These are phyloP conservation scores for Hypomecis atomaria DNA, from an alignment of 2,888 invertebrate species.

Conservation along the genomic window DNA sequence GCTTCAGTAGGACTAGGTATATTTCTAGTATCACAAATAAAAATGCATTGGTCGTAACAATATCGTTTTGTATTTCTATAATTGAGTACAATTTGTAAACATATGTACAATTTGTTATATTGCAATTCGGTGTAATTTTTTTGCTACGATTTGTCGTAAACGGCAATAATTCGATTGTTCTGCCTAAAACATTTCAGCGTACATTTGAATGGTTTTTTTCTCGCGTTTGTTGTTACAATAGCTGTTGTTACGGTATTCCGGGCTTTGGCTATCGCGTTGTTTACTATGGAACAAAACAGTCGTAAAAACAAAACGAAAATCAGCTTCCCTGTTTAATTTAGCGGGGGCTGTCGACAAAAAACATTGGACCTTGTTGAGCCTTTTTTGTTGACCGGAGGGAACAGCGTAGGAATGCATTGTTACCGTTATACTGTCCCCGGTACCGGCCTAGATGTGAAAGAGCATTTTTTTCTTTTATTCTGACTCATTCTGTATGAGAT, in stretches of 20 bases:
- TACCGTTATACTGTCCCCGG: conserved; percentile 67
- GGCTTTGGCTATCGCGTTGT: conserved; percentile 56
- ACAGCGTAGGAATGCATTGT: conserved; percentile 80
- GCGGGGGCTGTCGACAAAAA: conserved; percentile 79
- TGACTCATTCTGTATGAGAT: conserved; percentile 10
- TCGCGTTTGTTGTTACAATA: conserved; percentile 43
- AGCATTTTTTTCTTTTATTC: conserved; percentile 4
- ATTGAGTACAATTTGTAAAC: no score
- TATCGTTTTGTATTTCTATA: no score
- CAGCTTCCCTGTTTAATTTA: conserved; percentile 81
- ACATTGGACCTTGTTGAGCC: conserved; percentile 69
- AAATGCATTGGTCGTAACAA: no score
- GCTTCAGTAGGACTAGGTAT: no score
- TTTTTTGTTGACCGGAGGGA: conserved; percentile 77
- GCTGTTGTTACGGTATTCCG: conserved; percentile 50
- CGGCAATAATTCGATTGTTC: conserved; percentile 24
- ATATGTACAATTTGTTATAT: neutral
- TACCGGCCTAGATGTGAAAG: conserved; percentile 33
- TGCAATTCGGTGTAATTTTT: neutral
- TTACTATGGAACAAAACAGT: conserved; percentile 64
- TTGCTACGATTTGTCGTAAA: conserved; percentile 10
- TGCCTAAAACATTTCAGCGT: conserved; percentile 20
- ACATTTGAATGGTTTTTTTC: conserved; percentile 40
- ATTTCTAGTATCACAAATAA: neutral
- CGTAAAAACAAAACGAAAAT: conserved; percentile 68